phyloP scores from a whole-genome alignment of 2,797 vertebrate species.

The Ctenochaetus hawaiiensis region DNA sequence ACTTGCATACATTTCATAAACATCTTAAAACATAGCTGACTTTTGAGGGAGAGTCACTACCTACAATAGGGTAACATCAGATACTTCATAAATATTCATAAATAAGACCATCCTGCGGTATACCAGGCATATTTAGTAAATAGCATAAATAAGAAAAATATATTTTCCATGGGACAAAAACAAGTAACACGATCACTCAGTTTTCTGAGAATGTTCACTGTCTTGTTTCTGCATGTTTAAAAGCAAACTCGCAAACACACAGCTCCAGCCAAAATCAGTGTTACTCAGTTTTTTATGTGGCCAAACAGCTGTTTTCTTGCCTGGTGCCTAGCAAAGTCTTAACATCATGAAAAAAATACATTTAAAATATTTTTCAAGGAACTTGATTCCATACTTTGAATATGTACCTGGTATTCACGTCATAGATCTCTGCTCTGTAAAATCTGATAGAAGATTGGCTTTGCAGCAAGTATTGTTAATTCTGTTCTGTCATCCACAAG shows the following conservation, averaged over 20 bases:
- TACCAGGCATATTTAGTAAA: neutral
- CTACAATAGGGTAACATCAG: too few relatives aligned
- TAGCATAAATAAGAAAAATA: neutral
- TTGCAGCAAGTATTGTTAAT: neutral
- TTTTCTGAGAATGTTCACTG: neutral
- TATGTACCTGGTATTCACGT: neutral
- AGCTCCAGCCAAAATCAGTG: neutral
- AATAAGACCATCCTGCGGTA: neutral
- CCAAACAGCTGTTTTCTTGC: neutral
- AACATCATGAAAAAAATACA: slow-evolving; percentile 15
- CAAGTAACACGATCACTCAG: neutral
- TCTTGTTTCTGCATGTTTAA: neutral
- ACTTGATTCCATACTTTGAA: neutral
- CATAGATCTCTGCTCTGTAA: neutral
- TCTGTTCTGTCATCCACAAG: neutral
- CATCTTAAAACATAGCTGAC: neutral
- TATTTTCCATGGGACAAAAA: neutral
- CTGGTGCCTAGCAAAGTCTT: neutral
- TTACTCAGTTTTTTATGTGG: slow-evolving; percentile 5
- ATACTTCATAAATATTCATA: neutral
- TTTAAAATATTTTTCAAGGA: slow-evolving; percentile 21
- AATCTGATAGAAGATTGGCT: neutral
- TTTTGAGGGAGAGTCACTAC: neutral
- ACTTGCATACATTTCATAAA: neutral
- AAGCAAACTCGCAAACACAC: neutral